Base-by-base conservation (phyloP, 2,797 vertebrate species). In the Telmatherina bonti region DNA sequence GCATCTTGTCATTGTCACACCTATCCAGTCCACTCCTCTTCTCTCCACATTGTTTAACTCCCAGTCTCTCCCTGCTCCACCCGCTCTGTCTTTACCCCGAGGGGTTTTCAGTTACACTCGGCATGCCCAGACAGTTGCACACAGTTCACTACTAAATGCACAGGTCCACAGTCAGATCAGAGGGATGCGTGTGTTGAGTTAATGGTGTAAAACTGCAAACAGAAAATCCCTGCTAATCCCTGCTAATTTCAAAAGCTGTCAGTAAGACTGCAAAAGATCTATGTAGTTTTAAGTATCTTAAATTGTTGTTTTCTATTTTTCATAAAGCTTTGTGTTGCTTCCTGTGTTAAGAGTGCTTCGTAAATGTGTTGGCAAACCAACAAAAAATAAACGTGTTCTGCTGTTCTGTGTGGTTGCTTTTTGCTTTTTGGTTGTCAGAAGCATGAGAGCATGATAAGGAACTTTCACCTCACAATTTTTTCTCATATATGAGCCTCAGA, bases 91-190 rank as follows among this genome's bases (percentile, higher is more conserved):
- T 76, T 38, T 82, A 35, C 31, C 64, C 78, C 79, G 61, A 72
- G 82, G 76, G 79, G 53, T 81, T 72, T 84, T 80, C 24, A 47
- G 41, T 85, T 77, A 33, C 76, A 65, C 47, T 53, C 67, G 22
- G 78, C 87, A 78, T 87, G 83, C 84, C 70, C 83, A 87, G 85
- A 86, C 87, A 79, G 86, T 82, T 87, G 86, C 89, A 71, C 73
- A 76, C 78, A 72, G 54, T 81, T 81, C 49, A 31, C 67, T 41
- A 31, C 65, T 2, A 66, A 54, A 72, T 74, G 52, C 55, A 43
- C 73, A 76, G 56, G 65, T 80, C 70, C 79, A 20, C 62, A 58
- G 64, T 70, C 79, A 63, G 59, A 82, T 81, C 69, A 76, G 53
- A 66, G 10, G 9, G 49, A 38, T 58, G 54, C 31, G 52, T 22